Base-by-base conservation (phyloP, 2,888 invertebrate species). In the Blera fallax region DNA sequence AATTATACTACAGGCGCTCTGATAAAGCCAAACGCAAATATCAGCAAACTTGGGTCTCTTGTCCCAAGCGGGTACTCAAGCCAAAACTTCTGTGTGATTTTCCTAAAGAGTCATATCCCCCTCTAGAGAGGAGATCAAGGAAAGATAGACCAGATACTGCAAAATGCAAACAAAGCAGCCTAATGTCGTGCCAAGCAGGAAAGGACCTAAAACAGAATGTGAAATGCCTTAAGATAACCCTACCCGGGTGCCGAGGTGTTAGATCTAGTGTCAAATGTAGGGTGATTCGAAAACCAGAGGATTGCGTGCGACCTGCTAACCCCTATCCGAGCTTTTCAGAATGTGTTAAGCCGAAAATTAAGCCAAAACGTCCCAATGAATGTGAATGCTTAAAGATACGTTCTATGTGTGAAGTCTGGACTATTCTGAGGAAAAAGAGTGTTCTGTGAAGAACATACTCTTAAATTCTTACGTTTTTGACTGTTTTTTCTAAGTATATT, bases 1-100 rank as follows among this genome's bases (percentile, higher is more conserved):
- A 90, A 2, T 88, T 90, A 8, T 91, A 90, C 52, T 91, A 90
- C 14, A 88, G 89, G 3, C 88, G 88, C 5, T 89, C 89, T 0
- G 90, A 91, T 50, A 91, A 91, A 77, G 87, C 89, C 0, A 90
- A 88, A n/a, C 89, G 90, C 0, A 87, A 83, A 40, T 91, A 91
- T 67, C 90, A 89, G 87, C 91, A 90, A 60, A 91, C 91, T 3
- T 91, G 91, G 91, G 88, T 90, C 0, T 81, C 88, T 11, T 91
- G 91, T 37, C 90, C 91, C 0, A 87, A 89, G 0, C 21, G 89
- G n/a, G 11, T 76, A 32, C 87, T 89, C 0, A 89, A 88, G 10
- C 88, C 88, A 16, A 89, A 89, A 40, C 67, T 89, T 21, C 77
- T 89, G 0, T 91, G 91, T 62, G 69, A 82, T 40, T 65, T 32